Evolutionary conservation across 2,797 vertebrate genomes (phyloP).

Genomic region (Danio kyathit): DNA sequence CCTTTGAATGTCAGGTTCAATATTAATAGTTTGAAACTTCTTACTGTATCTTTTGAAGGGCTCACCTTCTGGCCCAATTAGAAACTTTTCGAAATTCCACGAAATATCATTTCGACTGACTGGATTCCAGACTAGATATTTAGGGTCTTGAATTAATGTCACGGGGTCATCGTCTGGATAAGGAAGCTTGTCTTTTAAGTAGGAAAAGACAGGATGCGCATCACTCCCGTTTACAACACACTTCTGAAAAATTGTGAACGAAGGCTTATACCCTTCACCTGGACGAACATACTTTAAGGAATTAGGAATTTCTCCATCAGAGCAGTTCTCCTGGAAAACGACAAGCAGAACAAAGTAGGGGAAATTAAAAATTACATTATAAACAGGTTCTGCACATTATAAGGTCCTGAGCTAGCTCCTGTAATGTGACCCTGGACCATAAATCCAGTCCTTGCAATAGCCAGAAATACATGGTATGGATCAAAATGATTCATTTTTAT

Average conservation of each 20-base stretch:
- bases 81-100: slow-evolving; percentile 99
- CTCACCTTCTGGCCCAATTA: slow-evolving; percentile 94
- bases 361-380: neutral
- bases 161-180: slow-evolving; percentile 85
- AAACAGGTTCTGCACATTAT: too few relatives aligned
- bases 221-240: slow-evolving; percentile 92
- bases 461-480: too few relatives aligned
- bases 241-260: slow-evolving; percentile 91
- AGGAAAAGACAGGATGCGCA: slow-evolving; percentile 92
- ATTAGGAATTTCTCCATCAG: slow-evolving; percentile 91
- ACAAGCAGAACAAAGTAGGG: slow-evolving; percentile 47
- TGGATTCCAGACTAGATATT: slow-evolving; percentile 90
- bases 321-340: slow-evolving; percentile 88
- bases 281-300: slow-evolving; percentile 91
- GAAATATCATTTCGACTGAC: slow-evolving; percentile 88
- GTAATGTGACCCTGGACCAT: neutral
- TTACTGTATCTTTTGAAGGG: slow-evolving; percentile 96
- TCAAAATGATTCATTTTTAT: too few relatives aligned
- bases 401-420: neutral
- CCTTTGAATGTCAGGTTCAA: slow-evolving; percentile 94
- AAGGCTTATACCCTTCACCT: slow-evolving; percentile 88
- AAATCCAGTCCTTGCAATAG: too few relatives aligned
- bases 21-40: slow-evolving; percentile 84
- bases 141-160: slow-evolving; percentile 88
- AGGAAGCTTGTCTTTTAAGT: slow-evolving; percentile 95